phyloP scores from a whole-genome alignment of 37 sponge, comb jelly and placozoan genomes.

The Petrosia ficiformis region DNA sequence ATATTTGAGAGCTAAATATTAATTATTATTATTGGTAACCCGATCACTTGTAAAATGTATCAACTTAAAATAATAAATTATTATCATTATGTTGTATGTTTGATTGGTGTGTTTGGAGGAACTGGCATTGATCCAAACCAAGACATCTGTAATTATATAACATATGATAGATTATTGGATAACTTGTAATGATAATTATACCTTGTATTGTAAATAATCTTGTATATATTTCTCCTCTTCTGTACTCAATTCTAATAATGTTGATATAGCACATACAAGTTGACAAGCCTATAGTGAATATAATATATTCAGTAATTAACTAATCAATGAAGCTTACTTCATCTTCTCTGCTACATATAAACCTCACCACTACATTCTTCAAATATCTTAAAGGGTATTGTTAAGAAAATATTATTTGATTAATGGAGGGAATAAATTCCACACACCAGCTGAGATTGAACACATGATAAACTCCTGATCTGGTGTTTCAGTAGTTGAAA shows the following conservation, averaged over 20 bases:
- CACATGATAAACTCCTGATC: too few relatives aligned
- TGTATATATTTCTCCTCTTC: slow-evolving; percentile 59
- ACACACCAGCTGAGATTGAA: too few relatives aligned
- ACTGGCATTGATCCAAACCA: slow-evolving; percentile 55
- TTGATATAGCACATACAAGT: slow-evolving; percentile 57
- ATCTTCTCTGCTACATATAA: slow-evolving; percentile 67
- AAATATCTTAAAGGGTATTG: slow-evolving; percentile 31
- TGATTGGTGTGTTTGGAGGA: slow-evolving; percentile 5
- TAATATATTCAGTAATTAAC: background rate
- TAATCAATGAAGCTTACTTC: slow-evolving; percentile 43
- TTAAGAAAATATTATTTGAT: too few relatives aligned
- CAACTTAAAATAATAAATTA: background rate
- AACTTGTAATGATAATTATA: background rate
- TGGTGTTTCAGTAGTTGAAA: too few relatives aligned
- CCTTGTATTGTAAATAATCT: slow-evolving; percentile 67
- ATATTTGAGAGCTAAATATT: slow-evolving; percentile 11
- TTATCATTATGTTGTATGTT: background rate
- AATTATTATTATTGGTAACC: background rate
- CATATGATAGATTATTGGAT: background rate
- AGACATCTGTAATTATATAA: slow-evolving; percentile 33
- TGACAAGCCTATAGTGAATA: slow-evolving; percentile 35
- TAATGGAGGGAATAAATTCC: background rate
- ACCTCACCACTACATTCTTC: slow-evolving; percentile 72
- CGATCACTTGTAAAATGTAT: background rate
- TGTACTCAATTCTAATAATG: slow-evolving; percentile 52